A percentile compares a stretch with the other conserved stretches of the same genome.
phyloP scores from a whole-genome alignment of 1,140 invertebrate genomes.

The Euura lappo region DNA sequence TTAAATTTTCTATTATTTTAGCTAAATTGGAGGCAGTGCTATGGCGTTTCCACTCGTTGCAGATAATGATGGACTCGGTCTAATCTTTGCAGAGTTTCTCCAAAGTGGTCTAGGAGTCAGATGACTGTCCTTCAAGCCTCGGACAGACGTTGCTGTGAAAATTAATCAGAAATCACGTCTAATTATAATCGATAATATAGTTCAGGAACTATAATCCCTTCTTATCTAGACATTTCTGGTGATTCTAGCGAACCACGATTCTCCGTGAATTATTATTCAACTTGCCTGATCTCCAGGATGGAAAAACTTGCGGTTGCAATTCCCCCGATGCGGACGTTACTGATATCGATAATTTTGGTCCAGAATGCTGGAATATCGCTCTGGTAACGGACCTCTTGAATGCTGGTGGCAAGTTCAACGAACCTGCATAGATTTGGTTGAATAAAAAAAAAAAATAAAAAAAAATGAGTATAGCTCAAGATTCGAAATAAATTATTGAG shows the following conservation, averaged over 20 bases:
- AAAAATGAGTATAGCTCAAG: no score
- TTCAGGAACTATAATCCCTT: no score
- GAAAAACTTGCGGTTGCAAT: conserved; percentile 40
- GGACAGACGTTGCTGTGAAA: conserved; percentile 35
- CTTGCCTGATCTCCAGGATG: conserved; percentile 51
- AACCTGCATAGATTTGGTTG: conserved; percentile 35
- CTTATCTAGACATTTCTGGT: no score
- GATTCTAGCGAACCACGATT: no score
- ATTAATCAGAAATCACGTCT: neutral
- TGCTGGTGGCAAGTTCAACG: conserved; percentile 52
- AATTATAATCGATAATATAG: no score
- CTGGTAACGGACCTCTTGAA: conserved; percentile 51
- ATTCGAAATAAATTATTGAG: no score
- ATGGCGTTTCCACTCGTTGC: conserved; percentile 7
- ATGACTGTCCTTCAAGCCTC: conserved; percentile 34
- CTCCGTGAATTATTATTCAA: neutral
- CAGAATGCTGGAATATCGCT: conserved; percentile 49
- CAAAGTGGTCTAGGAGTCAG: conserved; percentile 44
- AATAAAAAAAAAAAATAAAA: conserved; percentile 8
- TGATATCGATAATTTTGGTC: conserved; percentile 43
- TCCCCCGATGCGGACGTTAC: conserved; percentile 35
- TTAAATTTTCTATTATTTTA: neutral
- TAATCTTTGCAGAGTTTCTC: conserved; percentile 31
- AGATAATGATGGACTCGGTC: conserved; percentile 15
- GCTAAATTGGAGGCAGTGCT: conserved; percentile 30